Evolutionary conservation across 92 coral and sea anemone species (phyloP), one percentile per base, ranked within the genome.

Genomic region (Zoanthus gigantus): DNA sequence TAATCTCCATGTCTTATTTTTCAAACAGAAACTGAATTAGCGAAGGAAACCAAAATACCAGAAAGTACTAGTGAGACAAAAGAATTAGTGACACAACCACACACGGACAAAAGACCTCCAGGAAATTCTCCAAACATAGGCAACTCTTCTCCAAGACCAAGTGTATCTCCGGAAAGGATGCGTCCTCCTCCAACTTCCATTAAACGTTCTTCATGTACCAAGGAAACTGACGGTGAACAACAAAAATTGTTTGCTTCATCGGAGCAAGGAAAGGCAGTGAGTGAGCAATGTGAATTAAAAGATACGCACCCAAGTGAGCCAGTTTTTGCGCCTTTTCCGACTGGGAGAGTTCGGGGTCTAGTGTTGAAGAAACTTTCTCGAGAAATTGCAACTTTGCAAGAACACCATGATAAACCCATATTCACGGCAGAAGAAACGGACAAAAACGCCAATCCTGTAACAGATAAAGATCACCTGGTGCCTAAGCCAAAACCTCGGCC

Each of bases 401-500:
- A 81, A 11, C 75, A 81, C 45, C 85, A 67, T 10, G 67, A 71
- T 14, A 81, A 81, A 66, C 76, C 85, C 3, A 46, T 81, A 65
- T 53, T 66, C 73, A 46, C 75, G 3, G 12, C 60, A 28, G 85
- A 84, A 72, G 91, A 44, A 10, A 77, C 73, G 14, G 83, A 90
- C 45, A 54, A 74, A 7, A 9, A 9, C 17, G 57, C 80, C 15
- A 12, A 2, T 23, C 37, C 86, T 23, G 47, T 71, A 32, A 65
- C 46, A 42, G 87, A 77, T 57, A 77, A 58, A 13, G 74, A 45
- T 9, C 71, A 72, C 18, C 53, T 82, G 30, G 54, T 45, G 4
- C 71, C 81, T 28, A 90, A 90, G 79, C 89, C 93, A 30, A 87
- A 83, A 71, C 86, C 71, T 16, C 78, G 84, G 37, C 92, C 93